Conservation (phyloP, 2,888 invertebrate genomes). For the Sesamia inferens region DNA sequence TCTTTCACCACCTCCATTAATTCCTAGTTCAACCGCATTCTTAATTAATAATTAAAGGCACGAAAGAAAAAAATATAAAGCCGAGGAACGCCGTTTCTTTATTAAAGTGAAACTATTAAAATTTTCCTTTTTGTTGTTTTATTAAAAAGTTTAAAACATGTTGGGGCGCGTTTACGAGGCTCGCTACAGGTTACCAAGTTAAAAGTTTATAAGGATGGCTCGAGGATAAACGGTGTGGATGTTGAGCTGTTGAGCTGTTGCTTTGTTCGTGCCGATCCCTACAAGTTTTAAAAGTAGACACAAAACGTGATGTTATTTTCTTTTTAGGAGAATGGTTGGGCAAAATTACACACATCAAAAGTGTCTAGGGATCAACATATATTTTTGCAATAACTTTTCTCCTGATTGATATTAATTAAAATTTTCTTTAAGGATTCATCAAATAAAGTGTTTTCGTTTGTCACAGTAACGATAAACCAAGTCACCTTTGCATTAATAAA, state of each 20-base stretch:
- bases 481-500: no score
- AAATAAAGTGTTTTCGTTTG: no score
- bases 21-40: conserved; percentile 71
- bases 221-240: conserved; percentile 33
- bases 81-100: conserved; percentile 72
- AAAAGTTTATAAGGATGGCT: conserved; percentile 52
- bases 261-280: conserved; percentile 14
- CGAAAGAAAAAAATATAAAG: conserved; percentile 74
- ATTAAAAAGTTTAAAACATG: conserved; percentile 73
- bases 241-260: conserved; percentile 12
- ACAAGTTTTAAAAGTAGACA: conserved; percentile 33
- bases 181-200: conserved; percentile 54
- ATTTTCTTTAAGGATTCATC: no score
- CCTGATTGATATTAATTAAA: no score
- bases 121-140: conserved; percentile 71
- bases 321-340: not conserved
- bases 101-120: conserved; percentile 83
- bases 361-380: no score
- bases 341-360: no score
- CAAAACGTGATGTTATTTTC: not conserved
- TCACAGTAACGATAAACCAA: no score
- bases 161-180: conserved; percentile 56
- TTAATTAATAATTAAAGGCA: conserved; percentile 83
- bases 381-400: no score
- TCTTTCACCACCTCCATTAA: conserved; percentile 74